Conservation (phyloP, 1,140 invertebrate genomes). For the Glomeris maerens region DNA sequence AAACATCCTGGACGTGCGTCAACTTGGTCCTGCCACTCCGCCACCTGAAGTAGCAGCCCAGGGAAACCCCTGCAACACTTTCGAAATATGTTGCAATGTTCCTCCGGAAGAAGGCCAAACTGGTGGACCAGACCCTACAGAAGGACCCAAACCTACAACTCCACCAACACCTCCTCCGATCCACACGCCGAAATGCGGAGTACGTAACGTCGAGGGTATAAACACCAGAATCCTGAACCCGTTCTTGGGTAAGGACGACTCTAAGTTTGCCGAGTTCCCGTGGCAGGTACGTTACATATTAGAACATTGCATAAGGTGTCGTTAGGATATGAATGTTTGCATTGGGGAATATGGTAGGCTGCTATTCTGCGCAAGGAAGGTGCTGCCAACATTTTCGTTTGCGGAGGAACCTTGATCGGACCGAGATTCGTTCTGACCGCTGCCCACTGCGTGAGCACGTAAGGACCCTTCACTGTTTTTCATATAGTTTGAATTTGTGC, state of each 20-base stretch:
- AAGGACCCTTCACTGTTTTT: too few relatives aligned
- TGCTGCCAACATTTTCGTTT: conserved; percentile 28
- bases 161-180: neutral
- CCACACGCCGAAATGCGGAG: conserved; percentile 44
- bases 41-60: too few relatives aligned
- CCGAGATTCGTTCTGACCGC: conserved; percentile 51
- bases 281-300: conserved; percentile 49
- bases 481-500: conserved; percentile 4
- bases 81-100: conserved; percentile 6
- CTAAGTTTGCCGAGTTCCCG: conserved; percentile 55
- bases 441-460: conserved; percentile 44
- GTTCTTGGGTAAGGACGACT: conserved; percentile 45
- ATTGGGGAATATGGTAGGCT: conserved; percentile 15
- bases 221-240: conserved; percentile 42
- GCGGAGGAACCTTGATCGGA: conserved; percentile 60
- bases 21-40: too few relatives aligned
- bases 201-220: conserved; percentile 49
- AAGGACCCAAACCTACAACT: neutral
- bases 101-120: neutral
- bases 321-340: neutral
- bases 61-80: neutral
- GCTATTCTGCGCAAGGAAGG: conserved; percentile 20
- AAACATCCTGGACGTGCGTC: too few relatives aligned
- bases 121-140: too few relatives aligned
- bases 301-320: neutral